Base-by-base conservation (phyloP, 2,797 vertebrate species). In the Crenichthys baileyi region DNA sequence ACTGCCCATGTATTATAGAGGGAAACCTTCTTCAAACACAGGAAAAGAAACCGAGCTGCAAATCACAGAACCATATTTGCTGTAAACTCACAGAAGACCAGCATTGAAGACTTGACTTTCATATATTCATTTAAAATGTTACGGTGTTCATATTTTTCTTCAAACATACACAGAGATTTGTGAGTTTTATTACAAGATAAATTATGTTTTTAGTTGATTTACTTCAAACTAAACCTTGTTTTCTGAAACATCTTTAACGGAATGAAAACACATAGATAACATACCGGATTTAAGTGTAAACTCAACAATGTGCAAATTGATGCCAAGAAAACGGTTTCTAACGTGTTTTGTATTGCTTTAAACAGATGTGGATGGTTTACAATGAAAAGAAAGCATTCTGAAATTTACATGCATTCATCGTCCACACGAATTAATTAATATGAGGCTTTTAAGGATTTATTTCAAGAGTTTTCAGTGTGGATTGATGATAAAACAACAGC, bases 1-100 rank as follows among this genome's bases (percentile, higher is more conserved):
- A 92, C 50, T 76, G 81, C 75, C 76, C 41, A 46, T 60, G 61
- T 82, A 60, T 61, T 70, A 44, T 63, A 63, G 68, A 81, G 61
- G 74, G 68, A 77, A 76, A 80, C 41, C 48, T 70, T 70, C 67
- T 77, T 73, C 76, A 61, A 81, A 79, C 26, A 50, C 76, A 31
- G 48, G 0, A 51, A 51, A 63, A 75, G 51, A 87, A 15, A 60
- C 46, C 55, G 39, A 74, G 67, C 12, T 77, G 24, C 29, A 70
- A 67, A 77, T 83, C 73, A 75, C 73, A 55, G 60, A 5, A 76
- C 12, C 8, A 20, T 20, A 24, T 58, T 58, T 41, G 44, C 56
- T 74, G 56, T 63, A 26, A 73, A 44, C 18, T 56, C 20, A 5
- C 46, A 18, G 39, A 26, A 60, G 13, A 26, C 68, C 63, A 51